phyloP scores from a whole-genome alignment of 1,140 invertebrate genomes.

The Drosophila punjabiensis region DNA sequence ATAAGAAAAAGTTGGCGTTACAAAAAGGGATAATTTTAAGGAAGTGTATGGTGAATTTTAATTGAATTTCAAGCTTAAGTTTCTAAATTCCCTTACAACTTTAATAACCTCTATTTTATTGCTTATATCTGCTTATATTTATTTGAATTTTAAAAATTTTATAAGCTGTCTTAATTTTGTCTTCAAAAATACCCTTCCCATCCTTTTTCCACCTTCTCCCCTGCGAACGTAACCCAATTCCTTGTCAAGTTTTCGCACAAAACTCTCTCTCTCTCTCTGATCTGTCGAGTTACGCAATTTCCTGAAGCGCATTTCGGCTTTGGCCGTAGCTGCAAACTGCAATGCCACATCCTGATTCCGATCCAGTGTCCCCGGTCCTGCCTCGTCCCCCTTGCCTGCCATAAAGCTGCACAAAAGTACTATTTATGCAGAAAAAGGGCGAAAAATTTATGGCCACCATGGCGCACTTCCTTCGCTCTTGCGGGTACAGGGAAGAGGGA shows the following conservation, averaged over 20 bases:
- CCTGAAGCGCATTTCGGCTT: conserved; percentile 50
- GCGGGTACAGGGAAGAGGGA: background rate
- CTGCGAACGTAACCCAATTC: conserved; percentile 32
- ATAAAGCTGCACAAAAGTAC: conserved; percentile 59
- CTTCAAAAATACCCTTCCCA: background rate
- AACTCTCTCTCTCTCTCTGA: conserved; percentile 32
- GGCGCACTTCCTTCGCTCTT: conserved; percentile 60
- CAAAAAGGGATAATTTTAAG: rapidly evolving
- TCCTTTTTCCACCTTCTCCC: background rate
- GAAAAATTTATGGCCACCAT: conserved; percentile 66
- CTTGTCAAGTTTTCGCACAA: conserved; percentile 37
- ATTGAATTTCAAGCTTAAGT: background rate
- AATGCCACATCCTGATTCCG: conserved; percentile 64
- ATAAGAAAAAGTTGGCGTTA: background rate
- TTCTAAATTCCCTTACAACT: background rate
- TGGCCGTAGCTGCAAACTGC: conserved; percentile 55
- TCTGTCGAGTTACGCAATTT: conserved; percentile 74
- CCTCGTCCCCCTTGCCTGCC: conserved; percentile 24
- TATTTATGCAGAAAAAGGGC: conserved; percentile 74
- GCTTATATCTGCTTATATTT: no score
- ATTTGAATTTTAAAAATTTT: background rate
- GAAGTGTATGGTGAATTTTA: background rate
- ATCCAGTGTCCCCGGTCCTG: conserved; percentile 3
- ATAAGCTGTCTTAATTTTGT: conserved; percentile 1
- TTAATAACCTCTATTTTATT: background rate